Base-by-base conservation (phyloP, 37 sponge, comb jelly and placozoan species). In the Geodia barretti region DNA sequence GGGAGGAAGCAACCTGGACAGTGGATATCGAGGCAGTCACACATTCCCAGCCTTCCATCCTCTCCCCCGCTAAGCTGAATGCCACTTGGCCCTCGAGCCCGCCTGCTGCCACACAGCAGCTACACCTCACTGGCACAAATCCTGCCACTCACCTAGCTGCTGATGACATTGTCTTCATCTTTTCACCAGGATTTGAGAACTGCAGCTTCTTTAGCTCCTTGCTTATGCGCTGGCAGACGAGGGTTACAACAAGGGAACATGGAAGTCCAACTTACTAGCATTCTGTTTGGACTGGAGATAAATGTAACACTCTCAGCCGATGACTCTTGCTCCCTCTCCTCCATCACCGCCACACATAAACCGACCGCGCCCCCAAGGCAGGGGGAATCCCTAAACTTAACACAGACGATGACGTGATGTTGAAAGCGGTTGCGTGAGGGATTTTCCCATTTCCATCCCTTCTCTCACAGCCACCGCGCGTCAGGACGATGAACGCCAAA, bases 1-100 rank as follows among this genome's bases (percentile, higher is more conserved):
- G 88, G 88, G 3, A 81, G 39, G 62, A 82, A 87, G 61, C 88
- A 87, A 14, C 88, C 88, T 33, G 88, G 83, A 75, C 88, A 87
- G 23, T 60, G 62, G 0, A 33, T 2, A 25, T 80, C 63, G 33
- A 73, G 3, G 30, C 88, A 87, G 82, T 87, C 88, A 76, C 88
- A 87, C 38, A 31, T 59, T 34, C 35, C 54, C 7, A 14, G 54
- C 14, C 14, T 47, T 14, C 54, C 54, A 47, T 47, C 54, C 7
- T 47, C 54, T 47, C 54, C 54, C 7, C 54, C 54, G 7, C 54
- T 14, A n/a, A n/a, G 25, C 40, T 38, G 39, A 37, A 4, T 7
- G 71, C 4, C 32, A 33, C 19, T 5, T 19, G 35, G 32, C 71
- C 39, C 33, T 25, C 71, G 71, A 25, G 71, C 25, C 33, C 36